Evolutionary conservation across 2,888 invertebrate species (phyloP).

Genomic region (Caenorhabditis panamensis): DNA sequence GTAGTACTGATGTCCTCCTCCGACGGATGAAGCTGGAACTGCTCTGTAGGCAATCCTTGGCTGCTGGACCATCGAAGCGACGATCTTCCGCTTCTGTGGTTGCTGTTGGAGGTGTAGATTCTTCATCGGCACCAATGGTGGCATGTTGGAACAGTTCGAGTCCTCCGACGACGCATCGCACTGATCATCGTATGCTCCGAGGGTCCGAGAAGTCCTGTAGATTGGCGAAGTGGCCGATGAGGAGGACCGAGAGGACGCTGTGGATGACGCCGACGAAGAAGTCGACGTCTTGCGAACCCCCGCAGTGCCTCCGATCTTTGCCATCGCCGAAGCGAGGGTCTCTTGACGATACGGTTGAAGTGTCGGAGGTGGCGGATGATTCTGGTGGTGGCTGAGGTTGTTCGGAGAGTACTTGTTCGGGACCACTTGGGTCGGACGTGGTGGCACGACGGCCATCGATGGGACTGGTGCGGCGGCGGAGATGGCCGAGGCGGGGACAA

Average conservation of each 20-base stretch:
- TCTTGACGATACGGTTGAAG: too few relatives aligned
- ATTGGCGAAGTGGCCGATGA: conserved; percentile 33
- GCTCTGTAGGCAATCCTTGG: conserved; percentile 24
- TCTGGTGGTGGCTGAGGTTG: conserved; percentile 26
- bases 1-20: conserved; percentile 21
- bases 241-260: too few relatives aligned
- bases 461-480: background rate
- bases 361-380: conserved; percentile 44
- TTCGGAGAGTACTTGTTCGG: background rate
- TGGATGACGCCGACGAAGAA: conserved; percentile 21
- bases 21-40: conserved; percentile 13
- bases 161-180: conserved; percentile 54
- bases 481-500: background rate
- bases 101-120: background rate
- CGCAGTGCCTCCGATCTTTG: conserved; percentile 28
- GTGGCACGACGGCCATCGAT: too few relatives aligned
- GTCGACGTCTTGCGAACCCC: conserved; percentile 21
- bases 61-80: conserved; percentile 16
- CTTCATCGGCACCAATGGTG: conserved; percentile 59
- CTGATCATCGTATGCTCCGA: conserved; percentile 53
- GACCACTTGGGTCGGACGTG: too few relatives aligned
- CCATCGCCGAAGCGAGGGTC: conserved; percentile 33
- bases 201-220: conserved; percentile 55
- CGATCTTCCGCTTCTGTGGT: conserved; percentile 45
- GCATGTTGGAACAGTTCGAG: conserved; percentile 54